phyloP scores from a whole-genome alignment of 2,888 invertebrate species.

The Tolmerus cingulatus region DNA sequence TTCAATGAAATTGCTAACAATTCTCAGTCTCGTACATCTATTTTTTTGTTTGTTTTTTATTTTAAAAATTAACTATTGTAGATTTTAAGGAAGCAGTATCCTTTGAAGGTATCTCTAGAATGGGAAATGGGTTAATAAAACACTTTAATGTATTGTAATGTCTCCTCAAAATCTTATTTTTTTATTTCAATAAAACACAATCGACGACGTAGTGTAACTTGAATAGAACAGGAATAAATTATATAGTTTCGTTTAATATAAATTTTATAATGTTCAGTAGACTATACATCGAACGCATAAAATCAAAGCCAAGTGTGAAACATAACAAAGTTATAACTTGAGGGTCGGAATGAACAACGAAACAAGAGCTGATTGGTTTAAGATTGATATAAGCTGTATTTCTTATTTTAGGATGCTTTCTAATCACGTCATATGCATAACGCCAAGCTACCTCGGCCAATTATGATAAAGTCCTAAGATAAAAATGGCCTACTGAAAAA shows the following conservation, averaged over 20 bases:
- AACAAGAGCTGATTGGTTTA: background rate
- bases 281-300: constrained; percentile 4
- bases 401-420: background rate
- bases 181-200: constrained; percentile 36
- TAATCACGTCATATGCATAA: background rate
- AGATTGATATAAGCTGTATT: constrained; percentile 12
- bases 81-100: background rate
- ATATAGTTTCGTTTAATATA: background rate
- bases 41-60: too few species aligned
- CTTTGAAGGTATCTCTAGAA: background rate
- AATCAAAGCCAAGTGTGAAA: background rate
- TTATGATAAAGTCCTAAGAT: constrained; percentile 1
- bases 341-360: background rate
- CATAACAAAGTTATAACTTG: background rate
- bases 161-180: constrained; percentile 3
- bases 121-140: background rate
- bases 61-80: too few species aligned
- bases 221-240: constrained; percentile 11
- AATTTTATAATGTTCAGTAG: background rate
- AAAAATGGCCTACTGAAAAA: constrained; percentile 18
- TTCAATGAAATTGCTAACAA: too few species aligned
- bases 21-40: too few species aligned
- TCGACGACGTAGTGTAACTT: constrained; percentile 6
- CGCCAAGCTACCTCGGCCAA: background rate
- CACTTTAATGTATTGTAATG: background rate